phyloP scores from a whole-genome alignment of 2,888 invertebrate genomes.

The Campoplex capitator region DNA sequence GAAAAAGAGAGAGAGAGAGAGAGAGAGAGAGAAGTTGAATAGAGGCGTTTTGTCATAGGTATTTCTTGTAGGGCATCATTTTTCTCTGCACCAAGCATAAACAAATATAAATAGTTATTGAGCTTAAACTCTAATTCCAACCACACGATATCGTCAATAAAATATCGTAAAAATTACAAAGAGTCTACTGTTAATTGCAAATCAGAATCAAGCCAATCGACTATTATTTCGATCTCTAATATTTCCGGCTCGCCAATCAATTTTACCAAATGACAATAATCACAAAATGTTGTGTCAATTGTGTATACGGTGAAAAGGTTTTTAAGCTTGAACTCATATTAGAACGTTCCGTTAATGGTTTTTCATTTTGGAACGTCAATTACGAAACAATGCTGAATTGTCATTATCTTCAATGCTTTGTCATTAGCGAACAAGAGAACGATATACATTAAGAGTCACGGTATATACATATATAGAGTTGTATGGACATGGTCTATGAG shows the following conservation, averaged over 20 bases:
- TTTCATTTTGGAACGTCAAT: constrained; percentile 44
- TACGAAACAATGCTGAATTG: constrained; percentile 57
- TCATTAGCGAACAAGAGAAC: constrained; percentile 53
- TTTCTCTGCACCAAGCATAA: not conserved
- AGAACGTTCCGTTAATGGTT: not conserved
- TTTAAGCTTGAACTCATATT: not conserved
- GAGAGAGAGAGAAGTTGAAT: constrained; percentile 31
- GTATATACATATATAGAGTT: constrained; percentile 10
- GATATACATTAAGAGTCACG: constrained; percentile 2
- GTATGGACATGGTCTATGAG: constrained; percentile 30
- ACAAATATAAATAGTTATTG: not conserved
- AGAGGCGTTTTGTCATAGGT: constrained; percentile 40
- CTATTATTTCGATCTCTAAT: not conserved
- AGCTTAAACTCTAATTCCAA: not conserved
- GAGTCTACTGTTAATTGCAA: not conserved
- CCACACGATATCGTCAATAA: not conserved
- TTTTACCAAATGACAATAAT: not conserved
- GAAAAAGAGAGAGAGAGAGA: not conserved
- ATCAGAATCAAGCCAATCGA: not conserved
- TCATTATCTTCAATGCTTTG: constrained; percentile 61
- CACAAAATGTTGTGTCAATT: not conserved
- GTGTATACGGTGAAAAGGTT: not conserved
- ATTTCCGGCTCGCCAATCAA: not conserved
- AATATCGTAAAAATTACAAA: not conserved
- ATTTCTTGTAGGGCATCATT: not conserved